Conservation (phyloP, 2,888 invertebrate species). For the Tortricodes alternella region DNA sequence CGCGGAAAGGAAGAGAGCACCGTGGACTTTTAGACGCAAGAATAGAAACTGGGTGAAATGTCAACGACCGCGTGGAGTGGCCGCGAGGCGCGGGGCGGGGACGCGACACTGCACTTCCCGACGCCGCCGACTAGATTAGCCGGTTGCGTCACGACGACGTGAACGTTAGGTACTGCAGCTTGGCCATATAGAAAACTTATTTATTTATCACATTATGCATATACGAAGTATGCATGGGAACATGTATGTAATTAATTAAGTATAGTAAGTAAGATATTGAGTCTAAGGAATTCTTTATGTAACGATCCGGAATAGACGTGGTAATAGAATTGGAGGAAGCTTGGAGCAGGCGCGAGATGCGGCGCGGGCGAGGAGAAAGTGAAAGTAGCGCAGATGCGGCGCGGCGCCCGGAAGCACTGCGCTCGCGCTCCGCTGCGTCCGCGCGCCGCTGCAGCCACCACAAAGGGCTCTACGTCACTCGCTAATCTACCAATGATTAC, state of each 20-base stretch:
- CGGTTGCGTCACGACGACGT: constrained; percentile 75
- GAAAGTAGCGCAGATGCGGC: constrained; percentile 79
- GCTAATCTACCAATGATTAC: background rate
- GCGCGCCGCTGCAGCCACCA: constrained; percentile 49
- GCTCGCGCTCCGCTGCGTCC: constrained; percentile 44
- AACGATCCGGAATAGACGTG: constrained; percentile 60
- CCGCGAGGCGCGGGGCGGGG: constrained; percentile 76
- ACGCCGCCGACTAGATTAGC: constrained; percentile 81
- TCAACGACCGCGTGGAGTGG: constrained; percentile 77
- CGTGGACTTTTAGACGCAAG: constrained; percentile 69
- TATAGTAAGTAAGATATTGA: constrained; percentile 11
- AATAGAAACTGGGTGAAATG: constrained; percentile 83
- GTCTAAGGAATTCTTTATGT: constrained; percentile 43
- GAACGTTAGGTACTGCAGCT: constrained; percentile 58
- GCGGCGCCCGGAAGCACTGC: constrained; percentile 74
- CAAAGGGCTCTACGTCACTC: constrained; percentile 49
- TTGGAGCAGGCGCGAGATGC: constrained; percentile 62
- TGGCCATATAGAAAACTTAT: constrained; percentile 58
- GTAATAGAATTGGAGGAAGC: constrained; percentile 60
- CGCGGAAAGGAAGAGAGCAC: constrained; percentile 63
- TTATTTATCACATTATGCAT: constrained; percentile 46
- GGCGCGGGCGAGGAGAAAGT: constrained; percentile 72
- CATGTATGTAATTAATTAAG: too few relatives aligned
- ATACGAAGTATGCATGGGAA: background rate
- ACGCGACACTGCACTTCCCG: constrained; percentile 83